Evolutionary conservation across 2,797 vertebrate species (phyloP).

Genomic region (Sebastes kiyomatsui): DNA sequence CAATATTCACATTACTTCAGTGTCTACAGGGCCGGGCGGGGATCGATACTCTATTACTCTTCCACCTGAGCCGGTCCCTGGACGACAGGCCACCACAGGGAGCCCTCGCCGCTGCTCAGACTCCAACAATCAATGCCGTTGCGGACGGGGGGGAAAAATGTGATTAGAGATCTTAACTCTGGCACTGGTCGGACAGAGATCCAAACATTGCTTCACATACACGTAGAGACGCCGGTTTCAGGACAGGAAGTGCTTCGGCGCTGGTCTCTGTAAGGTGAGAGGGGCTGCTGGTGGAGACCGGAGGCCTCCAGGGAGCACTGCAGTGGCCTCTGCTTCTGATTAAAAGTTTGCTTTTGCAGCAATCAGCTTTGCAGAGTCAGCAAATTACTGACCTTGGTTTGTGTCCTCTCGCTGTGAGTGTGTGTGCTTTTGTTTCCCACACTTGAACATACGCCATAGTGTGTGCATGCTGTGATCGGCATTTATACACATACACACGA

Average conservation of each 20-base stretch:
- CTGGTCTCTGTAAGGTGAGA: constrained; percentile 30
- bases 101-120: constrained; percentile 38
- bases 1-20: constrained; percentile 70
- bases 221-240: neutral
- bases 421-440: neutral
- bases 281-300: constrained; percentile 1
- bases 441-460: neutral
- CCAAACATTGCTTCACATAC: neutral
- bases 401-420: constrained; percentile 12
- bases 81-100: constrained; percentile 36
- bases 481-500: neutral
- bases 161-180: constrained; percentile 62
- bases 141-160: constrained; percentile 7
- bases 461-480: constrained; percentile 22
- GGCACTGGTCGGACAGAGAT: neutral
- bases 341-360: constrained; percentile 68
- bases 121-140: constrained; percentile 56
- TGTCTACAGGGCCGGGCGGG: constrained; percentile 49
- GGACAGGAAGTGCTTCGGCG: neutral
- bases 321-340: constrained; percentile 64
- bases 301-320: constrained; percentile 45
- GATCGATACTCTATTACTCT: constrained; percentile 77
- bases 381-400: constrained; percentile 69
- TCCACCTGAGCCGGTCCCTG: constrained; percentile 47
- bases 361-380: constrained; percentile 69